Base-by-base conservation (phyloP, 2,797 vertebrate species). In the Phaenicophaeus curvirostris region DNA sequence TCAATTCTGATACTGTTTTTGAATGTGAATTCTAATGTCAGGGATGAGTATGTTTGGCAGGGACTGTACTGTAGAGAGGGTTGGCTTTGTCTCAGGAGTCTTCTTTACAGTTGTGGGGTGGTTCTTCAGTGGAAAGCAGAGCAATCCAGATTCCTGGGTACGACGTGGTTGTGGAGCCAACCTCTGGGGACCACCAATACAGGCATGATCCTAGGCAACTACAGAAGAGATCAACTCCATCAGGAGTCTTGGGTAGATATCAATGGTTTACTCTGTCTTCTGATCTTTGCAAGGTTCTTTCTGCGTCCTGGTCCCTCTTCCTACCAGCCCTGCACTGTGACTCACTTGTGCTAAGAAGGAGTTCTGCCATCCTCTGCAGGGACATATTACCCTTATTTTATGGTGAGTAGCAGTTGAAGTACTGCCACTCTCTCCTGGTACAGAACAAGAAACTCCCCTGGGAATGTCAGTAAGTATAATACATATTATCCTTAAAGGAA, bases 401-500 rank as follows among this genome's bases (percentile, higher is more conserved):
- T 4, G 30, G 23, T 28, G 23, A 79, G 41, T 28, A 33, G 75
- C 67, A 76, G 59, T 44, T 85, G 51, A 31, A 84, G 53, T 41
- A 79, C 13, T 35, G 31, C 27, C 0, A 0, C 18, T 79, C 39
- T 90, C 77, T 44, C 48, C 53, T 61, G 35, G 11, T 50, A 48
- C 25, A 33, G 78, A 85, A 33, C 53, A 68, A 93, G 50, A 0
- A 1, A 37, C 21, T 83, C 25, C 39, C 41, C 10, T 2, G 61
- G 57, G 67, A 74, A 85, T 85, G 55, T 59, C 63, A 73, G 67
- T 39, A 53, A 35, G 21, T 75, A 65, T 44, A 79, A 92, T 37
- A n/a, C n/a, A 14, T 80, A 87, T 79, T 54, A 65, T 48, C 37
- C 42, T 87, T 82, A 23, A 39, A 61, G 86, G 89, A 87, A 82